A percentile compares a stretch with the other conserved stretches of the same genome.
phyloP scores from a whole-genome alignment of 2,113 vertebrate species.

The Sinocyclocheilus anshuiensis region DNA sequence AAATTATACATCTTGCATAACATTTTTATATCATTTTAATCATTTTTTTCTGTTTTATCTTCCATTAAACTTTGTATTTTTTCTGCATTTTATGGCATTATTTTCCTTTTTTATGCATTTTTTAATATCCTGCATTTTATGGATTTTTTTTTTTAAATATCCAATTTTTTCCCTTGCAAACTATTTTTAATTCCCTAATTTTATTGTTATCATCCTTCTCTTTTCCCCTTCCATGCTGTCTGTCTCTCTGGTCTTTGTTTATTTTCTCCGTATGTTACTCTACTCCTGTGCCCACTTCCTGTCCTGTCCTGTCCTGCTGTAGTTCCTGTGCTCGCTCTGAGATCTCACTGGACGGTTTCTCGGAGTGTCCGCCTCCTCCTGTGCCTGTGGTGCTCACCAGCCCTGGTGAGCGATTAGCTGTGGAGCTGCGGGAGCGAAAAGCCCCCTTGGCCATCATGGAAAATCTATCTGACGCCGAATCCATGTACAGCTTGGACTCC shows the following conservation, averaged over 20 bases:
- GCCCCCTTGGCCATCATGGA: conserved; percentile 96
- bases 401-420: conserved; percentile 87
- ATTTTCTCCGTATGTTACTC: neutral
- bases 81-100: neutral
- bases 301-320: conserved; percentile 29
- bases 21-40: neutral
- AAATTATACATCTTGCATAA: too few relatives aligned
- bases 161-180: too few relatives aligned
- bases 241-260: conserved; percentile 25
- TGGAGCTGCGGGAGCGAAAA: conserved; percentile 90
- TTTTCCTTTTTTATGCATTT: too few relatives aligned
- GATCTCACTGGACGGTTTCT: conserved; percentile 94
- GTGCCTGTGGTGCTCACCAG: conserved; percentile 93
- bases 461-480: conserved; percentile 95
- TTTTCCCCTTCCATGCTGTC: neutral
- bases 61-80: neutral
- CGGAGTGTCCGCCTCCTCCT: conserved; percentile 88
- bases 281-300: neutral
- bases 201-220: conserved; percentile 33
- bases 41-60: neutral
- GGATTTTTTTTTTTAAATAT: neutral
- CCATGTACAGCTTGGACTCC: conserved; percentile 95
- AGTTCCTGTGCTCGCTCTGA: conserved; percentile 96
- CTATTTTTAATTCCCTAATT: neutral
- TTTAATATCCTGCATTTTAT: neutral